Percentiles rank a stretch among this genome's conserved stretches.
Evolutionary conservation across 2,888 invertebrate genomes (phyloP).

Genomic region (Branchipolynoe longqiensis): DNA sequence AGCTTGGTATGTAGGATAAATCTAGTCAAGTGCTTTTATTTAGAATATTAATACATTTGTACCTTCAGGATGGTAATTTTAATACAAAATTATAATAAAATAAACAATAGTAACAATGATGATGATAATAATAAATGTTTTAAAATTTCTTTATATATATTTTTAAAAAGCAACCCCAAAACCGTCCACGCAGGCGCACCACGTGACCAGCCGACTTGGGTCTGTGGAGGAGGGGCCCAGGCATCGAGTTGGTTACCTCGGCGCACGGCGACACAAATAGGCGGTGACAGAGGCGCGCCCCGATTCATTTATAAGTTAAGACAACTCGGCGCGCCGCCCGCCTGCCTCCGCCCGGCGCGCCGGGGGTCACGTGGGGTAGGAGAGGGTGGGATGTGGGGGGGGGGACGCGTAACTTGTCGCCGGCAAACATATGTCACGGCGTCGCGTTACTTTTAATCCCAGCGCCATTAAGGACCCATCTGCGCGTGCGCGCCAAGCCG

Average conservation of each 20-base stretch:
- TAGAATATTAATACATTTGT: too few relatives aligned
- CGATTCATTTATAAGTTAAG: slow-evolving; percentile 54
- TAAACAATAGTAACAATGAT: too few relatives aligned
- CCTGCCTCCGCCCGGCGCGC: not conserved
- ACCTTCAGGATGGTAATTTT: too few relatives aligned
- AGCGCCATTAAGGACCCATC: slow-evolving; percentile 48
- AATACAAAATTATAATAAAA: too few relatives aligned
- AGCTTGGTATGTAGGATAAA: too few relatives aligned
- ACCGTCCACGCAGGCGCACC: too few relatives aligned
- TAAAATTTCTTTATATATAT: too few relatives aligned
- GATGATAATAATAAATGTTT: too few relatives aligned
- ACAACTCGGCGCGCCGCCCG: not conserved
- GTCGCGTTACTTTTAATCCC: slow-evolving; percentile 41
- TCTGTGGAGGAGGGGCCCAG: too few relatives aligned
- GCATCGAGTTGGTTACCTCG: not conserved
- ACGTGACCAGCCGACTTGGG: too few relatives aligned
- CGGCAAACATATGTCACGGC: slow-evolving; percentile 38
- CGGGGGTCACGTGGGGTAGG: not conserved
- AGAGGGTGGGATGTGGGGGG: not conserved
- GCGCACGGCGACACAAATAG: slow-evolving; percentile 16
- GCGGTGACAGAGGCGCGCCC: slow-evolving; percentile 21
- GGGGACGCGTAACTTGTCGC: not conserved
- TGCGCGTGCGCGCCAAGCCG: not conserved
- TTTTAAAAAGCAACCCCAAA: too few relatives aligned
- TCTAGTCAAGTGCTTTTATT: too few relatives aligned